These are phyloP conservation scores for Peromyscus maniculatus DNA, from an alignment of 2,113 vertebrate species.

Conservation along the genomic window DNA sequence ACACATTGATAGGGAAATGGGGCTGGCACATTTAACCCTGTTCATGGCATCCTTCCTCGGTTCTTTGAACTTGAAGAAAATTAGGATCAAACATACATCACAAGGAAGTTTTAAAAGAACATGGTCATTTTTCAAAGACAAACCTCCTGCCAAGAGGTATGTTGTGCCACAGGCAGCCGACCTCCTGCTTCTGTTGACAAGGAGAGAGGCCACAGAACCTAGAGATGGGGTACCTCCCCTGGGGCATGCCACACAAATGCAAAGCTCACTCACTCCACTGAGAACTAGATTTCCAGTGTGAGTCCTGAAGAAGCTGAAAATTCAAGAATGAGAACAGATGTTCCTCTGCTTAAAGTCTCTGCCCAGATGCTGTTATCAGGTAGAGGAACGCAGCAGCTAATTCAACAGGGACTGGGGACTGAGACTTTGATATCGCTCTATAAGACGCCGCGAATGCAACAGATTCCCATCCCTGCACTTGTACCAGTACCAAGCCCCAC, in stretches of 20 bases:
- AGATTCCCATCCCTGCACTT: not conserved
- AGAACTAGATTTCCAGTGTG: not conserved
- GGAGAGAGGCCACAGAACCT: not conserved
- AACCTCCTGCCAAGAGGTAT: not conserved
- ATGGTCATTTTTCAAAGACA: not conserved
- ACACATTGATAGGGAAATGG: not conserved
- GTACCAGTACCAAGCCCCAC: not conserved
- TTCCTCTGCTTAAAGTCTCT: slow-evolving; percentile 16
- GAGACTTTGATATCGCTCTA: not conserved
- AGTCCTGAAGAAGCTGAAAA: slow-evolving; percentile 49
- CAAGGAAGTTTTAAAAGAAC: not conserved
- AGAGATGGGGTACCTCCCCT: rapidly evolving
- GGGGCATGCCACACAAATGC: not conserved
- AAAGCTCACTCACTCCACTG: not conserved
- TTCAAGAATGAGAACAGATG: slow-evolving; percentile 66
- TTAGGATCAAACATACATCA: not conserved
- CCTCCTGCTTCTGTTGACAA: not conserved
- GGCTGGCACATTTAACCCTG: not conserved
- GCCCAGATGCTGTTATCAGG: slow-evolving; percentile 32
- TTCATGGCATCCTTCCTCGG: not conserved
- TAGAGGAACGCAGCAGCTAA: slow-evolving; percentile 32
- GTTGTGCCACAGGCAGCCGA: not conserved
- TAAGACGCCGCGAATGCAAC: not conserved
- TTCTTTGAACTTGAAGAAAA: slow-evolving; percentile 25
- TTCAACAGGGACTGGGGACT: not conserved